Conservation (phyloP, 2,888 invertebrate genomes). For the Adela reaumurella region DNA sequence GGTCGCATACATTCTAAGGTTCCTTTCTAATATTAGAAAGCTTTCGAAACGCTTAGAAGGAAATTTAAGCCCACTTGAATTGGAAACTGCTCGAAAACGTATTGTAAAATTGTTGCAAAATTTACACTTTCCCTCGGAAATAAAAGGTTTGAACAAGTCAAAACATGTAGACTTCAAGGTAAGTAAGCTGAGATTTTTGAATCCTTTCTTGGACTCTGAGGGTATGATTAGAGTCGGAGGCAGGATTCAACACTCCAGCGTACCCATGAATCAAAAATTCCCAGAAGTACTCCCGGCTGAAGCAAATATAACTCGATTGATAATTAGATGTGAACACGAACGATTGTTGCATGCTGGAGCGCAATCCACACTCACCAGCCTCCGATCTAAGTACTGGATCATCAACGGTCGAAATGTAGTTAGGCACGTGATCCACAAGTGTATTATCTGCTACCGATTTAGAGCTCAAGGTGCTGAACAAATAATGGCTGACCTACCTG, state of each 20-base stretch:
- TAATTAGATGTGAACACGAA: constrained; percentile 9
- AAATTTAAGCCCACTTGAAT: too few species aligned
- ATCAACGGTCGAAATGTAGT: constrained; percentile 5
- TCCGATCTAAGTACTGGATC: constrained; percentile 11
- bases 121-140: too few species aligned
- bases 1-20: too few species aligned
- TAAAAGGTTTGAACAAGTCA: too few species aligned
- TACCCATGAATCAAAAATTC: neutral
- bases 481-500: constrained; percentile 12
- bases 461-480: constrained; percentile 2
- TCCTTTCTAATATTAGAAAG: too few species aligned
- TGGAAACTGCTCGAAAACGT: too few species aligned
- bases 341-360: constrained; percentile 9
- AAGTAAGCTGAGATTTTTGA: neutral
- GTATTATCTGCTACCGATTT: neutral
- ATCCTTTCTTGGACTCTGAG: neutral
- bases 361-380: constrained; percentile 10
- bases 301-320: neutral
- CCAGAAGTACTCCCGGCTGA: neutral
- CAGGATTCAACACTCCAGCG: neutral
- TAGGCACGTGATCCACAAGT: constrained; percentile 11
- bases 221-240: neutral
- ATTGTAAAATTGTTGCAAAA: too few species aligned
- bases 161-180: neutral
- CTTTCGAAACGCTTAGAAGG: too few species aligned